Evolutionary conservation across 1,140 invertebrate genomes (phyloP).

Genomic region (Andrena cerasifolii): DNA sequence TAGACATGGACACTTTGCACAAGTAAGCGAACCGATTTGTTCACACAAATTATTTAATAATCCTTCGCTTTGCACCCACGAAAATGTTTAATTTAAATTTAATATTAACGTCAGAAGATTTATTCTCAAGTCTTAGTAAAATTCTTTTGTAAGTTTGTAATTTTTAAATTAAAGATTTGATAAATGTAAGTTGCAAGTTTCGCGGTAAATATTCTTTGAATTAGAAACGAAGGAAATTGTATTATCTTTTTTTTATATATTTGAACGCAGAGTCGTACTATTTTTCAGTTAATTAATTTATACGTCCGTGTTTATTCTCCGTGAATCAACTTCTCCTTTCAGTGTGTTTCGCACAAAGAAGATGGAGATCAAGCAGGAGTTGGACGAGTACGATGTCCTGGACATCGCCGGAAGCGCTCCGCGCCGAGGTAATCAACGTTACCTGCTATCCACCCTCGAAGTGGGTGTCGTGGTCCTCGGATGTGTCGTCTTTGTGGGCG

Average conservation of each 20-base stretch:
- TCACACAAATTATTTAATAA: no score
- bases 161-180: no score
- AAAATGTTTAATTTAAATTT: background rate
- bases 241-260: no score
- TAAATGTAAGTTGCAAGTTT: no score
- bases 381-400: slow-evolving; percentile 84
- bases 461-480: slow-evolving; percentile 90
- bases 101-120: no score
- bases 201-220: no score
- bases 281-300: background rate
- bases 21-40: slow-evolving; percentile 82
- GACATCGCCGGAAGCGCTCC: slow-evolving; percentile 80
- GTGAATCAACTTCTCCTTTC: slow-evolving; percentile 28
- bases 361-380: slow-evolving; percentile 83
- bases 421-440: slow-evolving; percentile 79
- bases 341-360: slow-evolving; percentile 85
- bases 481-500: slow-evolving; percentile 90
- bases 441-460: slow-evolving; percentile 88
- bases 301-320: background rate
- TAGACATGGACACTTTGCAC: slow-evolving; percentile 90
- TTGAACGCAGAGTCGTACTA: no score
- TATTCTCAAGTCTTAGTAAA: no score
- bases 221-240: no score
- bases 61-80: no score
- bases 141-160: no score